phyloP scores from a whole-genome alignment of 2,113 vertebrate genomes.

The Saccopteryx bilineata region DNA sequence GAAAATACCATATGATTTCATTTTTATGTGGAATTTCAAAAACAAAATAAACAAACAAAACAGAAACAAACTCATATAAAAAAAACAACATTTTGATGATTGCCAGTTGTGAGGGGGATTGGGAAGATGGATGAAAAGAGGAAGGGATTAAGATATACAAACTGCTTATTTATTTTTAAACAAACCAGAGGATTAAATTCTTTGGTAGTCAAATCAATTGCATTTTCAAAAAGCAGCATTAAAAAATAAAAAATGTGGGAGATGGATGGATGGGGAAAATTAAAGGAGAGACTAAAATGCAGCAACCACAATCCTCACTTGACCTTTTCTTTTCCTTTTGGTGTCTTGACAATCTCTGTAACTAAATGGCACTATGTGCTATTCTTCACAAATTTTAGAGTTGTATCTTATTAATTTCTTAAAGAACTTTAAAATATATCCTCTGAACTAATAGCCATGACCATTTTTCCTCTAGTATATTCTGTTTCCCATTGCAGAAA shows the following conservation, averaged over 20 bases:
- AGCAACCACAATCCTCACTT: neutral
- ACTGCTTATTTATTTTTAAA: constrained; percentile 17
- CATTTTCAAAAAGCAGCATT: neutral
- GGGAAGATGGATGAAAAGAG: neutral
- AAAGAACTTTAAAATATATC: neutral
- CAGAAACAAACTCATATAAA: neutral
- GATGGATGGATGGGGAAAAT: neutral
- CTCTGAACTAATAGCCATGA: constrained; percentile 7
- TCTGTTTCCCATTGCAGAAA: neutral
- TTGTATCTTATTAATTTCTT: neutral
- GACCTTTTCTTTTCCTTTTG: neutral
- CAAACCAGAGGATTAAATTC: neutral
- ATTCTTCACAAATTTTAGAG: constrained; percentile 4
- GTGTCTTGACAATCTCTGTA: neutral
- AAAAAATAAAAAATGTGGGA: neutral
- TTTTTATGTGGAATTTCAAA: neutral
- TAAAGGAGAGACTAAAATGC: neutral
- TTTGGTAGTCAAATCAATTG: constrained; percentile 13
- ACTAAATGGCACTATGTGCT: neutral
- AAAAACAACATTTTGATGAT: neutral
- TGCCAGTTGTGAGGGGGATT: neutral
- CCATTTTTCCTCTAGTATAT: neutral
- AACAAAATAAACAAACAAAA: neutral
- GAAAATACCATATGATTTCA: neutral
- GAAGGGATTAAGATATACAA: neutral